Percentiles rank a stretch among this genome's conserved stretches.
phyloP scores from a whole-genome alignment of 2,113 vertebrate genomes.

The Myotis davidii region DNA sequence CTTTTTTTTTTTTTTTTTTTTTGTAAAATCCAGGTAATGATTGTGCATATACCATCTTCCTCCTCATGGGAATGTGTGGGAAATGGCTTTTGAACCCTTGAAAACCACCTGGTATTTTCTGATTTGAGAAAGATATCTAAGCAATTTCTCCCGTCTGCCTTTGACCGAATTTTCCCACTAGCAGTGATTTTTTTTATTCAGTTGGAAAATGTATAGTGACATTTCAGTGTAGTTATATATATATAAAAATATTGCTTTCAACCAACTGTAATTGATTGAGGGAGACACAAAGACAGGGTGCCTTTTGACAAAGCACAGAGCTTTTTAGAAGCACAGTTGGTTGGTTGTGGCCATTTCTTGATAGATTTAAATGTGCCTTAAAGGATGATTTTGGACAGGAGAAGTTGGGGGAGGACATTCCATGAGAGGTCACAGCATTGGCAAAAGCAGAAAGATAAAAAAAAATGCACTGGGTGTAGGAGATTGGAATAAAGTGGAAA shows the following conservation, averaged over 20 bases:
- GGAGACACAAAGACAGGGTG: conserved; percentile 28
- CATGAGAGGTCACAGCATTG: not conserved
- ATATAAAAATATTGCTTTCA: conserved; percentile 62
- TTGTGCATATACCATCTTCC: not conserved
- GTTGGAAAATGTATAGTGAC: conserved; percentile 68
- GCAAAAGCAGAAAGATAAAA: not conserved
- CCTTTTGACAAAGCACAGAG: conserved; percentile 27
- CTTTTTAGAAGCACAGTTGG: not conserved
- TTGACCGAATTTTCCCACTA: not conserved
- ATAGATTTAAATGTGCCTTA: not conserved
- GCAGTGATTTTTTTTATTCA: conserved; percentile 12
- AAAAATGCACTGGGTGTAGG: not conserved
- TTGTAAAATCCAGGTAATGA: not conserved
- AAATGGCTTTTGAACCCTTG: not conserved
- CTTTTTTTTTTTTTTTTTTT: not conserved
- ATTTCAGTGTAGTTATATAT: conserved; percentile 40
- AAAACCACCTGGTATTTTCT: conserved; percentile 46
- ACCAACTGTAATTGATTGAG: conserved; percentile 57
- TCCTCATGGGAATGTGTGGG: not conserved
- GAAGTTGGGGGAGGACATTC: not conserved
- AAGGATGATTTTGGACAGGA: not conserved
- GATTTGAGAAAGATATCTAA: not conserved
- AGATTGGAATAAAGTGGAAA: not conserved
- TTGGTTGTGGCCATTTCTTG: not conserved
- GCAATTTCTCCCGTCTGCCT: not conserved